Percentiles rank a stretch among this genome's conserved stretches.
Conservation (phyloP, 2,888 invertebrate genomes). For the Cryptus armator region DNA sequence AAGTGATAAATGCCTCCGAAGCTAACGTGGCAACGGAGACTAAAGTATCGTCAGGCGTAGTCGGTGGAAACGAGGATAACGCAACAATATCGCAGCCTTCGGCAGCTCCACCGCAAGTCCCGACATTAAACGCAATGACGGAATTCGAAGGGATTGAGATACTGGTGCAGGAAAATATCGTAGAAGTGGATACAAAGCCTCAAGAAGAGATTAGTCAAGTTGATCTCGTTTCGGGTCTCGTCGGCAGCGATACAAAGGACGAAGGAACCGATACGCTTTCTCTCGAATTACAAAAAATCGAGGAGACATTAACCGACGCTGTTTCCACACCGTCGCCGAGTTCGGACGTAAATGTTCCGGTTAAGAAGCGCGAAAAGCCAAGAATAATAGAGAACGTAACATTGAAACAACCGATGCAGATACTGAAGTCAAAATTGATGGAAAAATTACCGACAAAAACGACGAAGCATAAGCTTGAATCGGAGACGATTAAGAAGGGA, state of each 20-base stretch:
- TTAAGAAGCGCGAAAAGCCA: slow-evolving; percentile 84
- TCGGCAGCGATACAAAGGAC: slow-evolving; percentile 42
- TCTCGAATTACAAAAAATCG: slow-evolving; percentile 74
- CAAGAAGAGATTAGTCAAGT: slow-evolving; percentile 55
- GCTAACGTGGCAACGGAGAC: not conserved
- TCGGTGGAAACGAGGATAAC: not conserved
- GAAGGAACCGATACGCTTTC: slow-evolving; percentile 69
- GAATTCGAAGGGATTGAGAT: slow-evolving; percentile 76
- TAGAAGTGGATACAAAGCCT: slow-evolving; percentile 69
- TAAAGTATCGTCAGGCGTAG: not conserved
- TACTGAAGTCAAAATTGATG: slow-evolving; percentile 80
- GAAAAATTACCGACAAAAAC: slow-evolving; percentile 78
- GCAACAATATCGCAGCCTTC: slow-evolving; percentile 4
- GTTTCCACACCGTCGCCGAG: slow-evolving; percentile 73
- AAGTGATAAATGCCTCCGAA: not conserved
- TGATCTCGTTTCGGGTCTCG: slow-evolving; percentile 54
- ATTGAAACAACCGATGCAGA: slow-evolving; percentile 82
- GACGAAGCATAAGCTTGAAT: slow-evolving; percentile 81
- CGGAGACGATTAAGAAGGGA: slow-evolving; percentile 69
- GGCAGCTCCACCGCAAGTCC: slow-evolving; percentile 60
- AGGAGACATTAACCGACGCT: slow-evolving; percentile 73
- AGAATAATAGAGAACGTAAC: slow-evolving; percentile 83
- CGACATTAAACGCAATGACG: slow-evolving; percentile 70
- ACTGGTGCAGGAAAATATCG: slow-evolving; percentile 73
- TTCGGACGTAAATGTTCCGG: slow-evolving; percentile 77